Evolutionary conservation across 2,888 invertebrate species (phyloP).

Genomic region (Arge pagana): DNA sequence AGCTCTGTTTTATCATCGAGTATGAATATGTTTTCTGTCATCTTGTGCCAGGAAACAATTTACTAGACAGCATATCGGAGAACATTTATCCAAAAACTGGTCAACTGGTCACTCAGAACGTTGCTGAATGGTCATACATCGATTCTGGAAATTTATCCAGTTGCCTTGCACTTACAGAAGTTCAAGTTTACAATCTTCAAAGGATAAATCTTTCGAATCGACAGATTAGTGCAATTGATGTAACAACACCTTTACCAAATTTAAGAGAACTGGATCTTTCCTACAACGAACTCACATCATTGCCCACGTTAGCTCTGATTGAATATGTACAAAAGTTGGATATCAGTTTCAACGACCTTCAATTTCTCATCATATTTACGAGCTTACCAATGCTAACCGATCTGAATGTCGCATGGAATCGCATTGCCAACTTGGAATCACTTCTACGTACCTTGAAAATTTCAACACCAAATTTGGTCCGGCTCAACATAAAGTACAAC

Average conservation of each 20-base stretch:
- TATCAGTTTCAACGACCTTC: conserved; percentile 34
- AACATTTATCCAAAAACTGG: too few relatives aligned
- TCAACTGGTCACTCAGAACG: neutral
- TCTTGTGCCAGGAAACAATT: neutral
- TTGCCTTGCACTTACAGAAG: conserved; percentile 1
- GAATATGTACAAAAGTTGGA: conserved; percentile 26
- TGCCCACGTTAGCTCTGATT: conserved; percentile 28
- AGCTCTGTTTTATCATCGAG: conserved; percentile 18
- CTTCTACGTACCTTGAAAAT: conserved; percentile 22
- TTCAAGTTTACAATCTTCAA: conserved; percentile 27
- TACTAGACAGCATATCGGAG: too few relatives aligned
- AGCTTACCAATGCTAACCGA: conserved; percentile 20
- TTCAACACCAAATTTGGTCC: conserved; percentile 25
- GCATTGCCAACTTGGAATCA: conserved; percentile 22
- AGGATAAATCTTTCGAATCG: conserved; percentile 28
- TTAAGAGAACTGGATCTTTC: conserved; percentile 32
- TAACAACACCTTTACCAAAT: conserved; percentile 27
- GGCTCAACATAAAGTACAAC: conserved; percentile 30
- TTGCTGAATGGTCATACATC: neutral
- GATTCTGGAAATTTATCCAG: conserved; percentile 1
- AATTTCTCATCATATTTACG: conserved; percentile 18
- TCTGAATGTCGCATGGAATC: conserved; percentile 35
- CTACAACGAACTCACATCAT: conserved; percentile 28
- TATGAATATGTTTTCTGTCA: conserved; percentile 18
- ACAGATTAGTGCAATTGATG: conserved; percentile 28